phyloP scores from a whole-genome alignment of 2,113 vertebrate species.

The Aleadryas rufinucha region DNA sequence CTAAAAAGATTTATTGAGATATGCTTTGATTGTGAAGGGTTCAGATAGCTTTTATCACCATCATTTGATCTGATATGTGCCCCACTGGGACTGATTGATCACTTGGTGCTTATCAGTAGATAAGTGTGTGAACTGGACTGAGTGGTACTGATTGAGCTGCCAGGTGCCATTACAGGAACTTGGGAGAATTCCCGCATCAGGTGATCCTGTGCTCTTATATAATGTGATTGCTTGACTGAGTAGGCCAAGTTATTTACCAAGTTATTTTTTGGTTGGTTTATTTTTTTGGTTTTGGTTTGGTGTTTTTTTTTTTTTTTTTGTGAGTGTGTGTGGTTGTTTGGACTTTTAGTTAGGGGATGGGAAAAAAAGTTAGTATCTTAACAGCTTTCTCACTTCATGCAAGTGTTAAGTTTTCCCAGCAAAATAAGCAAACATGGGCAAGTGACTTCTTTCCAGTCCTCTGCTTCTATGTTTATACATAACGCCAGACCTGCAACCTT shows the following conservation, averaged over 20 bases:
- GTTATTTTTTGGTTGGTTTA: background rate
- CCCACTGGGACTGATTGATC: background rate
- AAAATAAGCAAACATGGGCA: background rate
- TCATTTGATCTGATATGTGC: background rate
- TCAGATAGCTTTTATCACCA: background rate
- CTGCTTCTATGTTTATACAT: background rate
- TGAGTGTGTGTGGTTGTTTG: background rate
- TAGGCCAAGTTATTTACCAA: background rate
- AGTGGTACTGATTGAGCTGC: conserved; percentile 14
- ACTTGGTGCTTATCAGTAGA: background rate
- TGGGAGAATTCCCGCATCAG: background rate
- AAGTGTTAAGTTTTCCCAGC: background rate
- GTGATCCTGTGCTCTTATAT: background rate
- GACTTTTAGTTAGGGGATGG: background rate
- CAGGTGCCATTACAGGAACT: background rate
- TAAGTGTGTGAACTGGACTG: background rate
- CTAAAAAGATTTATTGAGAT: background rate
- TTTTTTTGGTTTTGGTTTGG: background rate
- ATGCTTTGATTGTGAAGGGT: background rate
- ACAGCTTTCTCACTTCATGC: background rate
- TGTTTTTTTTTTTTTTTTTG: background rate
- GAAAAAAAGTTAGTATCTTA: background rate
- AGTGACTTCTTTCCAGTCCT: background rate
- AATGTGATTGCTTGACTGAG: background rate
- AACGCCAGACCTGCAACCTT: conserved; percentile 25